These are phyloP conservation scores for Chrysopa pallens DNA, from an alignment of 1,140 invertebrate genomes.

Conservation along the genomic window DNA sequence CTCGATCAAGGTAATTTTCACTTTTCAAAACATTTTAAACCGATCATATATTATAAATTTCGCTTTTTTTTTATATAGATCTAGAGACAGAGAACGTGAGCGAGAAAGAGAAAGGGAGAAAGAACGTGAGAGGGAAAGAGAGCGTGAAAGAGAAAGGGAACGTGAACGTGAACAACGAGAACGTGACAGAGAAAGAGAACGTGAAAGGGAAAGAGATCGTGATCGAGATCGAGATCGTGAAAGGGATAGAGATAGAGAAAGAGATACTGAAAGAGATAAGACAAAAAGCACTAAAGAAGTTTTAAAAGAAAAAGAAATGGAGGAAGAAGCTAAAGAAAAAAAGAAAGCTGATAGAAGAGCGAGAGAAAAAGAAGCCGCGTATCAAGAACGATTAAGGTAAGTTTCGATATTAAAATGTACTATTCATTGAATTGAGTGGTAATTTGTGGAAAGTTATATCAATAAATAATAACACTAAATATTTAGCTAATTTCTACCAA, in stretches of 20 bases:
- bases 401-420: background rate
- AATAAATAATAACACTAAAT: too few species aligned
- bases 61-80: background rate
- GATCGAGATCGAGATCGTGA: conserved; percentile 33
- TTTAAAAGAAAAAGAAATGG: conserved; percentile 65
- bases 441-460: too few species aligned
- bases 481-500: too few species aligned
- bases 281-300: conserved; percentile 37
- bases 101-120: conserved; percentile 22
- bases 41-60: too few species aligned
- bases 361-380: conserved; percentile 82
- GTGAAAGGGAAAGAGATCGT: conserved; percentile 22
- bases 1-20: conserved; percentile 27
- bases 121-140: conserved; percentile 19
- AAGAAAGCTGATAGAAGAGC: conserved; percentile 80
- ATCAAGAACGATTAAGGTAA: conserved; percentile 54
- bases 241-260: conserved; percentile 29
- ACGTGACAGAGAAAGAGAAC: conserved; percentile 24
- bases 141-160: conserved; percentile 21
- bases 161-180: conserved; percentile 17
- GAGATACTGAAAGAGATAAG: conserved; percentile 10
- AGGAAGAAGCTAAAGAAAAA: conserved; percentile 79
- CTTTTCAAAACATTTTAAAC: too few species aligned
- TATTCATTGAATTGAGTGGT: too few species aligned
- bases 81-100: conserved; percentile 6